Base-by-base conservation (phyloP, 2,113 vertebrate species). In the Dicaeum eximium region DNA sequence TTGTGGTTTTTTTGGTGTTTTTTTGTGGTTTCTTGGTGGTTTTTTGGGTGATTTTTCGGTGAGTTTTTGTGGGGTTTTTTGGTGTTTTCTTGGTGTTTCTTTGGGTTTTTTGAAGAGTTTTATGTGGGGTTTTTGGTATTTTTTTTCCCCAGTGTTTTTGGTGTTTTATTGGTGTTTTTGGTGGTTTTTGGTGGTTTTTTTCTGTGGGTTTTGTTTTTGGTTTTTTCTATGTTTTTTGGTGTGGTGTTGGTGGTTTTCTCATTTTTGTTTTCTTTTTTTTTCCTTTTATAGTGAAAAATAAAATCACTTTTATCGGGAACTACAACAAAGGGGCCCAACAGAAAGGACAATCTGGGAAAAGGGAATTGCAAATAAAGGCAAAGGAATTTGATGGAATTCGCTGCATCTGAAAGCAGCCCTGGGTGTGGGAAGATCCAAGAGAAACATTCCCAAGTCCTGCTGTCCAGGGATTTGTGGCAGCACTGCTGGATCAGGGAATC, bases 241-340 rank as follows among this genome's bases (percentile, higher is more conserved):
- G n/a, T 5, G 6, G 11, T 6, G 27, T 15, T 7, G 1, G 2
- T 24, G 4, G 3, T 10, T 62, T 38, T 38, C 38, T 38, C n/a
- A n/a, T n/a, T n/a, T n/a, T 38, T 38, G 9, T 42, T 62, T 20
- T 11, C 8, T 3, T 15, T 37, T 17, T 54, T 19, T 31, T 12
- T 1, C 10, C 4, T 81, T 56, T 42, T 7, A 3, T 13, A 16
- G 9, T 19, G 13, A 11, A 47, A 45, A 50, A 22, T 22, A 47
- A 87, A 22, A n/a, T 50, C 67, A 56, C 1, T 30, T 96, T 62
- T 53, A 60, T 24, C 69, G 64, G 51, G 74, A 77, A 11, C 71
- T 58, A 4, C 30, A 5, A 65, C 22, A 70, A 51, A 93, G 20
- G 44, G 17, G 24, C 27, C 37, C 31, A 44, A 27, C 31, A 3